Conservation (phyloP, 1,140 invertebrate genomes). For the Archegozetes longisetosus region DNA sequence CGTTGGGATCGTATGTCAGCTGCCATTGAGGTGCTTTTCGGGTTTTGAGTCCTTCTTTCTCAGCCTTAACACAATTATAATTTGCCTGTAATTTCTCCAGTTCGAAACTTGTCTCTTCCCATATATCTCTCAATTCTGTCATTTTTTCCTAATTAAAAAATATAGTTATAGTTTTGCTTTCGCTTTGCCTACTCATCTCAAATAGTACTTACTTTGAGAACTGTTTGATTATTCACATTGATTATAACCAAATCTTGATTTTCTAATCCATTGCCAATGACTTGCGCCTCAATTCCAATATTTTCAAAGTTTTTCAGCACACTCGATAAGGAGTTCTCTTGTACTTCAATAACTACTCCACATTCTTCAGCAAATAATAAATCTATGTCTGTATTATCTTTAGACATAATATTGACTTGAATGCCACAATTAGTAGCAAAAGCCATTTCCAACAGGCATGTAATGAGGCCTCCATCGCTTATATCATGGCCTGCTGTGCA, state of each 20-base stretch:
- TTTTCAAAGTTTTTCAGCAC: slow-evolving; percentile 44
- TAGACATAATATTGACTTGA: slow-evolving; percentile 36
- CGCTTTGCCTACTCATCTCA: neutral
- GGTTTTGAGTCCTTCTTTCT: slow-evolving; percentile 30
- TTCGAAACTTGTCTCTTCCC: slow-evolving; percentile 90
- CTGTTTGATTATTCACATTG: slow-evolving; percentile 4
- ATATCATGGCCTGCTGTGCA: slow-evolving; percentile 84
- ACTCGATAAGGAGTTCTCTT: slow-evolving; percentile 34
- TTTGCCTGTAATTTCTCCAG: slow-evolving; percentile 57
- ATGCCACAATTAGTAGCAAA: slow-evolving; percentile 76
- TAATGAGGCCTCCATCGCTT: slow-evolving; percentile 85
- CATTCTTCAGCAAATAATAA: slow-evolving; percentile 73
- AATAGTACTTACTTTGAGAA: slow-evolving; percentile 10
- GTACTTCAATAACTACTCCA: slow-evolving; percentile 76
- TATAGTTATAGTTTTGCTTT: neutral
- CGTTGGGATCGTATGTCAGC: slow-evolving; percentile 50
- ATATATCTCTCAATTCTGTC: slow-evolving; percentile 50
- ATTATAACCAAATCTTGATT: slow-evolving; percentile 6
- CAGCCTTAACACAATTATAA: slow-evolving; percentile 53
- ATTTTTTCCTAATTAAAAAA: slow-evolving; percentile 37
- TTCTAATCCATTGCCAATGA: slow-evolving; percentile 42
- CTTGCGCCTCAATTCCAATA: slow-evolving; percentile 42
- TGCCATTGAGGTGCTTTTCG: slow-evolving; percentile 30
- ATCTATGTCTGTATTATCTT: slow-evolving; percentile 2
- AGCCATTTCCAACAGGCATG: slow-evolving; percentile 81